These are phyloP conservation scores for Elegia similella DNA, from an alignment of 2,888 invertebrate species.

Conservation along the genomic window DNA sequence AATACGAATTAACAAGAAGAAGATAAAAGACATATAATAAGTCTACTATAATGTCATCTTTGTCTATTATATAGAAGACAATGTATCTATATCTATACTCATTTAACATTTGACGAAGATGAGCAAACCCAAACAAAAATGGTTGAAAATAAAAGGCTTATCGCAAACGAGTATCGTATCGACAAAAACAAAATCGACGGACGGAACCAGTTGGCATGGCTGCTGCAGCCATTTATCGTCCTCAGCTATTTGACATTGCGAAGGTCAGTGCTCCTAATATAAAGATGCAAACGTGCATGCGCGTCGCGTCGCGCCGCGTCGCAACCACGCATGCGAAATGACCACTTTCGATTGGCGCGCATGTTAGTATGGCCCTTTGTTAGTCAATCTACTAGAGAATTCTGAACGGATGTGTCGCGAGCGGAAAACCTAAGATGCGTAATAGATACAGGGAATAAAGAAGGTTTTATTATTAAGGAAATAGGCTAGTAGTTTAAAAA, in stretches of 20 bases:
- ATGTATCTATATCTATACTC: too few species aligned
- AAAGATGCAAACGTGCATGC: conserved; percentile 70
- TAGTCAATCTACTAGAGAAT: conserved; percentile 40
- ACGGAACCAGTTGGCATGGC: conserved; percentile 57
- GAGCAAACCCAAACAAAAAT: not conserved
- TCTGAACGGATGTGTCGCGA: conserved; percentile 20
- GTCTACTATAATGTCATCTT: too few species aligned
- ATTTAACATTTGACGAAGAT: not conserved
- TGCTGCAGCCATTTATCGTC: conserved; percentile 52
- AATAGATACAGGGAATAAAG: not conserved
- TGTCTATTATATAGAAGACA: too few species aligned
- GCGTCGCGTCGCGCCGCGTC: conserved; percentile 47
- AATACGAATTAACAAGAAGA: too few species aligned
- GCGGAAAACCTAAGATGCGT: conserved; percentile 1
- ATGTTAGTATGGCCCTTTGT: conserved; percentile 52
- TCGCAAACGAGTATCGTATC: conserved; percentile 36
- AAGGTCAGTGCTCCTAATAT: conserved; percentile 80
- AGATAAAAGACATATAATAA: too few species aligned
- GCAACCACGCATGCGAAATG: conserved; percentile 58
- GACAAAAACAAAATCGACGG: conserved; percentile 50
- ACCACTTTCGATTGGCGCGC: conserved; percentile 71
- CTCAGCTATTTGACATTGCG: conserved; percentile 80
- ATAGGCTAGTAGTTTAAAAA: too few species aligned
- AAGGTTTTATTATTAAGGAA: too few species aligned
- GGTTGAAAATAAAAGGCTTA: conserved; percentile 18